A percentile compares a stretch with the other conserved stretches of the same genome.
Conservation (phyloP, 2,888 invertebrate species). For the Sinopyrophorus schimmeli region DNA sequence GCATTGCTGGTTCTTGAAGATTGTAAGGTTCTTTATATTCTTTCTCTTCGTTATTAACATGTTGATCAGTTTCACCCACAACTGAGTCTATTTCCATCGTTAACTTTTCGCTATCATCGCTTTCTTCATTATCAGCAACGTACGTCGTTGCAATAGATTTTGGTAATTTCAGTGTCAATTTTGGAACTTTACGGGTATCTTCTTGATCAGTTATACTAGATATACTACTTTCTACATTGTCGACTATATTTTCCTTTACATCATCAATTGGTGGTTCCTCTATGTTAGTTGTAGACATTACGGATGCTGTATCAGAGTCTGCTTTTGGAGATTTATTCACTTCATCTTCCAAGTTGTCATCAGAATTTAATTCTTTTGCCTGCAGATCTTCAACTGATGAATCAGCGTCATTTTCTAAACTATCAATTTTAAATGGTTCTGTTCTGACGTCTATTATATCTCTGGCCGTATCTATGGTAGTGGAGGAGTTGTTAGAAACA, state of each 20-base stretch:
- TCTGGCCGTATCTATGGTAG: no score
- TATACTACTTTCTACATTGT: not conserved
- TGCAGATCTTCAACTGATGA: no score
- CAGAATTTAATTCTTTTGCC: no score
- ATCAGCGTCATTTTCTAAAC: no score
- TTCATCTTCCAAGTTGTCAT: no score
- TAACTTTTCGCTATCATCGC: constrained; percentile 65
- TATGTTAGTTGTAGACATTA: no score
- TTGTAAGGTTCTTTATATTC: constrained; percentile 48
- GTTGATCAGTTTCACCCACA: constrained; percentile 43
- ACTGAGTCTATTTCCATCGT: constrained; percentile 60
- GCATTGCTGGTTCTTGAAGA: constrained; percentile 36
- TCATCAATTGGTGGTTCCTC: no score
- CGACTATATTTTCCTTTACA: not conserved
- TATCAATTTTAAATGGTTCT: no score
- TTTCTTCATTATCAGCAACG: constrained; percentile 48
- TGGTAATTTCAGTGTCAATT: constrained; percentile 66
- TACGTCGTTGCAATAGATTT: constrained; percentile 45
- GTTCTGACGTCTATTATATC: no score
- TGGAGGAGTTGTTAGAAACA: no score
- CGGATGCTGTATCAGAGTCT: no score
- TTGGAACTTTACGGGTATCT: constrained; percentile 63
- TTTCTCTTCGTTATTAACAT: constrained; percentile 40
- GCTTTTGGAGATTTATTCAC: no score
- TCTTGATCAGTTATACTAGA: constrained; percentile 23